phyloP scores from a whole-genome alignment of 2,113 vertebrate species.

The Pseudonaja textilis region DNA sequence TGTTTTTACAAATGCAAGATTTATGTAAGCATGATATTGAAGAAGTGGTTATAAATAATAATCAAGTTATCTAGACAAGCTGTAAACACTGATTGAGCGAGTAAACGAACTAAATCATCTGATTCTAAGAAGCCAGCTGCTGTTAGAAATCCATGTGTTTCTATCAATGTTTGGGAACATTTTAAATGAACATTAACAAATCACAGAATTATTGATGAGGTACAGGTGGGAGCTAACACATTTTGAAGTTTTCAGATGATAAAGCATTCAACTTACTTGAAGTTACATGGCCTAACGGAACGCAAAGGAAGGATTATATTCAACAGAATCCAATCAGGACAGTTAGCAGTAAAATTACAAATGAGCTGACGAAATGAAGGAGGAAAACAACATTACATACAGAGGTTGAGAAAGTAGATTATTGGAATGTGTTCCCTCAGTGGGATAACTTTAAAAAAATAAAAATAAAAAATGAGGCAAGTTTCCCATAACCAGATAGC shows the following conservation, averaged over 20 bases:
- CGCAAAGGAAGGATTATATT: neutral
- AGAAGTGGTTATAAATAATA: conserved; percentile 17
- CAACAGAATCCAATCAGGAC: neutral
- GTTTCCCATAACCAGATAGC: neutral
- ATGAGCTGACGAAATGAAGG: neutral
- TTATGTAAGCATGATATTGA: neutral
- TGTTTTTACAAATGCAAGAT: neutral
- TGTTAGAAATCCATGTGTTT: neutral
- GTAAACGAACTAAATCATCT: neutral
- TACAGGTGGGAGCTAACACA: neutral
- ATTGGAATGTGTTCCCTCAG: neutral
- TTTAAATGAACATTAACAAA: neutral
- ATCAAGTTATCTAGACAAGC: neutral
- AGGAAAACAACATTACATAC: neutral
- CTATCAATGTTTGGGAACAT: neutral
- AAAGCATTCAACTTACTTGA: neutral
- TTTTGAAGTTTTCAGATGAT: neutral
- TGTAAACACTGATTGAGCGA: neutral
- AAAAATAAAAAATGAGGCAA: neutral
- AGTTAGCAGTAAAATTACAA: neutral
- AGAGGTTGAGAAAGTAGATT: neutral
- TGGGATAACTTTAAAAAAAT: neutral
- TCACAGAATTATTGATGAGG: neutral
- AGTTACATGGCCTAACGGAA: neutral
- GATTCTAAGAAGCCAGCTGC: neutral